phyloP scores from a whole-genome alignment of 2,113 vertebrate species.

The Myotis yumanensis region DNA sequence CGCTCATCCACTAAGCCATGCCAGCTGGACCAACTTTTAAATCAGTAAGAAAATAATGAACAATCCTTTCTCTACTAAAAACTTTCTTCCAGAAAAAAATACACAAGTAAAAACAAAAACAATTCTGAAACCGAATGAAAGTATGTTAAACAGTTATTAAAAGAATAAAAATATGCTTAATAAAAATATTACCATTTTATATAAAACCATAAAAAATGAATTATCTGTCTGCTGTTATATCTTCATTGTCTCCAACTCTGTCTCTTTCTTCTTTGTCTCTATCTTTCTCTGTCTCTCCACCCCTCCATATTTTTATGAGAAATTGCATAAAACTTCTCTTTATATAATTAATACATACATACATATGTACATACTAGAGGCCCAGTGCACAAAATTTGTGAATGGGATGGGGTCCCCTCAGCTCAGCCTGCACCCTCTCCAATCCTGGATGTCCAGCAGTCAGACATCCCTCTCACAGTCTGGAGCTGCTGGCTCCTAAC shows the following conservation, averaged over 20 bases:
- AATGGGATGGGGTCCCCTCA: too few species aligned
- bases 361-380: not conserved
- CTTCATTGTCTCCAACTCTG: not conserved
- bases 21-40: not conserved
- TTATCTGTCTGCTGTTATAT: not conserved
- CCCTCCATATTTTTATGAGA: not conserved
- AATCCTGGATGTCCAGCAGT: too few species aligned
- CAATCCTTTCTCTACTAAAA: not conserved
- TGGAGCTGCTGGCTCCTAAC: too few species aligned
- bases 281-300: not conserved
- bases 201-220: not conserved
- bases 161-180: not conserved
- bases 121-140: not conserved
- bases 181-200: slow-evolving; percentile 11
- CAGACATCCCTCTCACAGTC: too few species aligned
- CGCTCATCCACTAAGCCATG: too few species aligned
- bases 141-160: not conserved
- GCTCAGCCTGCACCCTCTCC: too few species aligned
- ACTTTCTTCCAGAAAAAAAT: not conserved
- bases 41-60: not conserved
- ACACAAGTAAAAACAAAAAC: not conserved
- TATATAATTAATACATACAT: not conserved
- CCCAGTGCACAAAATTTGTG: too few species aligned
- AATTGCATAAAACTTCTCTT: not conserved
- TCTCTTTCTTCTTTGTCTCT: not conserved